A percentile compares a stretch with the other conserved stretches of the same genome.
These are phyloP conservation scores for Rapana venosa DNA, from an alignment of 2,888 invertebrate species.

Conservation along the genomic window DNA sequence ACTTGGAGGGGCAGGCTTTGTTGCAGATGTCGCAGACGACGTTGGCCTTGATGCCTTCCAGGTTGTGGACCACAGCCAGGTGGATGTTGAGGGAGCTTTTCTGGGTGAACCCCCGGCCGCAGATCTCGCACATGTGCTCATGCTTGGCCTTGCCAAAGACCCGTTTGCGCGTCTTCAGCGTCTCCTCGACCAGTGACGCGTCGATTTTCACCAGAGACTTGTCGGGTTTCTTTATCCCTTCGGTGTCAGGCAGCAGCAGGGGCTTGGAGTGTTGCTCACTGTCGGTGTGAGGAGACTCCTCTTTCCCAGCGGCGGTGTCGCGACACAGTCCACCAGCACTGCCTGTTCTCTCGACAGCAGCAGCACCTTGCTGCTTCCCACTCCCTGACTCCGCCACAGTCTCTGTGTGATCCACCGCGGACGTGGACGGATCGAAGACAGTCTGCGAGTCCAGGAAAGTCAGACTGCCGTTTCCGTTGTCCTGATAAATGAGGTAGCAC, in stretches of 20 bases:
- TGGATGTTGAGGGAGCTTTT: not conserved
- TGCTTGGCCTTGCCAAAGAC: not conserved
- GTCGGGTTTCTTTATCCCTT: not conserved
- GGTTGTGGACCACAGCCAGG: not conserved
- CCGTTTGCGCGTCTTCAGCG: not conserved
- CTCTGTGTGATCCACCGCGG: no score
- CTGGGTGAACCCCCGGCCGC: not conserved
- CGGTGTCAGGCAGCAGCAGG: not conserved
- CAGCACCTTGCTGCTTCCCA: not conserved
- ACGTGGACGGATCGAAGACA: no score
- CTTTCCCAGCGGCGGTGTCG: not conserved
- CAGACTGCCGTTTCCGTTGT: no score
- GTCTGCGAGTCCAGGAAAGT: no score
- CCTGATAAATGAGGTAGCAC: no score
- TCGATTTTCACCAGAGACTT: not conserved
- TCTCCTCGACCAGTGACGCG: not conserved
- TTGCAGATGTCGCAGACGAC: conserved; percentile 13
- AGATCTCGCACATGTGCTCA: not conserved
- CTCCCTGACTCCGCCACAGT: not conserved
- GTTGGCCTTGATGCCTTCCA: not conserved
- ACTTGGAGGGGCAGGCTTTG: conserved; percentile 8
- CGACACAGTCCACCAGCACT: not conserved
- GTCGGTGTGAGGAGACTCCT: not conserved
- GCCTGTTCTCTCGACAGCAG: no score
- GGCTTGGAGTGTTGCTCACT: not conserved